phyloP scores from a whole-genome alignment of 1,140 invertebrate genomes.

The Conopomorpha cramerella region DNA sequence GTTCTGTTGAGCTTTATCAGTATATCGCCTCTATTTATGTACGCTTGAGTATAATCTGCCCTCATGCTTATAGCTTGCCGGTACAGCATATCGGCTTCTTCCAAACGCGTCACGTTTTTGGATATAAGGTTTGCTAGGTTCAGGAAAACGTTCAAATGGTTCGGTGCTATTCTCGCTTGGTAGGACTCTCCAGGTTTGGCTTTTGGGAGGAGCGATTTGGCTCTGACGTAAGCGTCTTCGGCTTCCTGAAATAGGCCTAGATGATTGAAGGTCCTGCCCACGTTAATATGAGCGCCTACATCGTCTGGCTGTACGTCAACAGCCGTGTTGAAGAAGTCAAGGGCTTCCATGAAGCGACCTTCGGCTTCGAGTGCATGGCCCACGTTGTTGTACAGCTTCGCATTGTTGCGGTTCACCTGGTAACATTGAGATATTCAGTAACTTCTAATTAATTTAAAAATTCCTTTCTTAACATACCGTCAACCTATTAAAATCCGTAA shows the following conservation, averaged over 20 bases:
- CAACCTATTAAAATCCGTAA: no score
- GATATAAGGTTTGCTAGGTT: constrained; percentile 95
- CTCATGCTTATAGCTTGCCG: constrained; percentile 94
- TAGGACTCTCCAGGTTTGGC: constrained; percentile 92
- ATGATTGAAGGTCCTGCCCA: constrained; percentile 92
- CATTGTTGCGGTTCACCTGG: constrained; percentile 86
- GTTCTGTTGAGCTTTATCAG: constrained; percentile 94
- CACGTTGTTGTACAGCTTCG: constrained; percentile 96
- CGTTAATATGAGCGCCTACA: constrained; percentile 96
- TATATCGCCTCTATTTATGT: constrained; percentile 96
- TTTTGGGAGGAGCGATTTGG: constrained; percentile 87
- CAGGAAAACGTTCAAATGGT: constrained; percentile 94
- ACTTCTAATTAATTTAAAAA: no score
- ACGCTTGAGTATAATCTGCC: constrained; percentile 95
- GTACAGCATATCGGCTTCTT: constrained; percentile 93
- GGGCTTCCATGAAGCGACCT: constrained; percentile 80
- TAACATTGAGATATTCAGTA: constrained; percentile 8
- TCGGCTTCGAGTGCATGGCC: constrained; percentile 92
- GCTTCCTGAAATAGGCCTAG: constrained; percentile 90
- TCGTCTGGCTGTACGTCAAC: constrained; percentile 94
- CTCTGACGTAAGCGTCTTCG: constrained; percentile 85
- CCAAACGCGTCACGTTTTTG: constrained; percentile 86
- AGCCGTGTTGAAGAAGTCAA: constrained; percentile 91
- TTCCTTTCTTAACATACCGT: no score
- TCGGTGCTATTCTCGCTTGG: constrained; percentile 93